Conservation (phyloP, 2,113 vertebrate species). For the Ceyx margarethae region DNA sequence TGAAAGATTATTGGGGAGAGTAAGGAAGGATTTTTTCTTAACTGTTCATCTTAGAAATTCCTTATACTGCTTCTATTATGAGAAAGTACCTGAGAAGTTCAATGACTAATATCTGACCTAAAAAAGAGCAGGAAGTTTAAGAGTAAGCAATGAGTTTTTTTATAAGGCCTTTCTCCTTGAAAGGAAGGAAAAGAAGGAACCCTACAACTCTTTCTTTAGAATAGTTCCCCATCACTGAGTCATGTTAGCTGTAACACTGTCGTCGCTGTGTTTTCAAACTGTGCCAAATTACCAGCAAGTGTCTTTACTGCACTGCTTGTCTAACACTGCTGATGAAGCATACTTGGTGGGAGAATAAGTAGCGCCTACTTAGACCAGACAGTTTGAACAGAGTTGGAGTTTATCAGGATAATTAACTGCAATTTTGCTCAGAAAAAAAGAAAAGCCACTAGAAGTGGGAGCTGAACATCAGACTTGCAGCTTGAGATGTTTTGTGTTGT, state of each 20-base stretch:
- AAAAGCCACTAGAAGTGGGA: not conserved
- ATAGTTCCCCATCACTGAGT: conserved; percentile 56
- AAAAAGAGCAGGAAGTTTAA: conserved; percentile 12
- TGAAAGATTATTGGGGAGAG: not conserved
- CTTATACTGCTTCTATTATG: not conserved
- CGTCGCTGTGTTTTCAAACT: conserved; percentile 72
- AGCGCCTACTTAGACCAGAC: conserved; percentile 50
- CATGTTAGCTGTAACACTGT: conserved; percentile 39
- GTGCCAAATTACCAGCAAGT: conserved; percentile 96
- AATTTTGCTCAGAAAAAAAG: conserved; percentile 39
- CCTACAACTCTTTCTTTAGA: conserved; percentile 65
- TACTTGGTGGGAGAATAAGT: conserved; percentile 49
- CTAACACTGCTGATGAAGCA: conserved; percentile 75
- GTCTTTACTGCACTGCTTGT: conserved; percentile 86
- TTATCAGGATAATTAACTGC: conserved; percentile 30
- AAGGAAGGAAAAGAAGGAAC: conserved; percentile 33
- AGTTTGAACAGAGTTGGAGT: conserved; percentile 21
- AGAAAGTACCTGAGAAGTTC: conserved; percentile 41
- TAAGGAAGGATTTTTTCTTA: conserved; percentile 49
- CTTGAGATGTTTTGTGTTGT: conserved; percentile 46
- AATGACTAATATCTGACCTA: not conserved
- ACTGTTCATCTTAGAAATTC: conserved; percentile 30
- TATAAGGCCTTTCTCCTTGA: not conserved
- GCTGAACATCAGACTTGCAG: conserved; percentile 46
- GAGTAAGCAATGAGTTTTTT: conserved; percentile 20